phyloP scores from a whole-genome alignment of 2,888 invertebrate genomes.

The Metopia argyrocephala region DNA sequence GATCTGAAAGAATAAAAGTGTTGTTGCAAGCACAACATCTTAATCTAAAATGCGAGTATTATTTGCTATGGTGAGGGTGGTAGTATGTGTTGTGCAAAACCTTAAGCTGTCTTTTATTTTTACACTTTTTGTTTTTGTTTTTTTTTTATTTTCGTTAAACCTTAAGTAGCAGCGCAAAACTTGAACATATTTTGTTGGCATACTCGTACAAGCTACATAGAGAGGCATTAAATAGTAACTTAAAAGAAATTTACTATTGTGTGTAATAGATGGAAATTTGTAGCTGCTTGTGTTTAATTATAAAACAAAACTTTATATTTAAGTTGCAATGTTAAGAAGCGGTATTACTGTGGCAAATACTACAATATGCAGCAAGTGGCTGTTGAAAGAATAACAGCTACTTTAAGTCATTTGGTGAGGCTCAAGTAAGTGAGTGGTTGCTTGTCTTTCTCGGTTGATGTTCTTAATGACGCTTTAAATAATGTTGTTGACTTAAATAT shows the following conservation, averaged over 20 bases:
- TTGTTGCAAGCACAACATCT: background rate
- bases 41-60: too few species aligned
- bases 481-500: slow-evolving; percentile 7
- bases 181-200: background rate
- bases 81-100: slow-evolving; percentile 19
- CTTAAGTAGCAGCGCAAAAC: background rate
- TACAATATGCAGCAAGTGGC: slow-evolving; percentile 57
- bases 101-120: slow-evolving; percentile 54
- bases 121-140: slow-evolving; percentile 49
- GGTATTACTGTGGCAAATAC: too few species aligned
- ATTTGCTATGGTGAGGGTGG: too few species aligned
- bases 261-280: background rate
- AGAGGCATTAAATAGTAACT: background rate
- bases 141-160: too few species aligned
- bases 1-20: too few species aligned
- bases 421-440: background rate
- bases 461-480: slow-evolving; percentile 26
- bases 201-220: background rate
- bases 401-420: slow-evolving; percentile 32
- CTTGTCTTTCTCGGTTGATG: slow-evolving; percentile 11
- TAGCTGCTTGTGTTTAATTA: slow-evolving; percentile 38
- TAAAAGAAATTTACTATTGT: background rate
- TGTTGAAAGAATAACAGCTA: slow-evolving; percentile 41
- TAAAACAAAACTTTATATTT: slow-evolving; percentile 40
- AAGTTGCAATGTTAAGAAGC: slow-evolving; percentile 22